A percentile compares a stretch with the other conserved stretches of the same genome.
Conservation (phyloP, 2,797 vertebrate species). For the Labroides dimidiatus region DNA sequence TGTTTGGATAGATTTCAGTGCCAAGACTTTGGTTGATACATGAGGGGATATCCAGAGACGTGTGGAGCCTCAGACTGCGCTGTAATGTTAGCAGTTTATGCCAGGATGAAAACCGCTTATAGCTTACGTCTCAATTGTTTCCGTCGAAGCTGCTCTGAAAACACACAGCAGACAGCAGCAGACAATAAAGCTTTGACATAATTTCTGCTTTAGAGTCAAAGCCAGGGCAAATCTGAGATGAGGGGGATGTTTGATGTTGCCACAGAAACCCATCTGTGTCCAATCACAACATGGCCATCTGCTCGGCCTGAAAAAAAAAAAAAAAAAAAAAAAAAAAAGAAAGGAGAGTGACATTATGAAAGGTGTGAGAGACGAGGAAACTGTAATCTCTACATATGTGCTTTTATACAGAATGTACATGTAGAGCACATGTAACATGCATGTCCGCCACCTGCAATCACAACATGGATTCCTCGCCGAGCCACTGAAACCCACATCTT, state of each 20-base stretch:
- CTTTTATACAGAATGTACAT: constrained; percentile 10
- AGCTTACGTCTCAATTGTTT: constrained; percentile 51
- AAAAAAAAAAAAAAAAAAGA: constrained; percentile 63
- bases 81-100: constrained; percentile 38
- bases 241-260: constrained; percentile 77
- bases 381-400: constrained; percentile 16
- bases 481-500: not conserved
- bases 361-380: constrained; percentile 36
- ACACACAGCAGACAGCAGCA: constrained; percentile 57
- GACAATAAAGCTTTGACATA: constrained; percentile 68
- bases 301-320: constrained; percentile 67
- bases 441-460: constrained; percentile 24
- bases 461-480: constrained; percentile 14
- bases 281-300: constrained; percentile 78
- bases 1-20: constrained; percentile 20
- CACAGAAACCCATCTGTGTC: constrained; percentile 76
- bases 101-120: constrained; percentile 3
- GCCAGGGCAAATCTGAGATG: constrained; percentile 67
- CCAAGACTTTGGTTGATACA: constrained; percentile 39
- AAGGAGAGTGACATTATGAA: constrained; percentile 40
- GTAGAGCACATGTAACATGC: constrained; percentile 17
- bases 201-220: constrained; percentile 60
- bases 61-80: constrained; percentile 20
- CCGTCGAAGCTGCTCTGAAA: constrained; percentile 60
- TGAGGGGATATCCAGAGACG: constrained; percentile 39